Base-by-base conservation (phyloP, 2,888 invertebrate species). In the Metellina segmentata region DNA sequence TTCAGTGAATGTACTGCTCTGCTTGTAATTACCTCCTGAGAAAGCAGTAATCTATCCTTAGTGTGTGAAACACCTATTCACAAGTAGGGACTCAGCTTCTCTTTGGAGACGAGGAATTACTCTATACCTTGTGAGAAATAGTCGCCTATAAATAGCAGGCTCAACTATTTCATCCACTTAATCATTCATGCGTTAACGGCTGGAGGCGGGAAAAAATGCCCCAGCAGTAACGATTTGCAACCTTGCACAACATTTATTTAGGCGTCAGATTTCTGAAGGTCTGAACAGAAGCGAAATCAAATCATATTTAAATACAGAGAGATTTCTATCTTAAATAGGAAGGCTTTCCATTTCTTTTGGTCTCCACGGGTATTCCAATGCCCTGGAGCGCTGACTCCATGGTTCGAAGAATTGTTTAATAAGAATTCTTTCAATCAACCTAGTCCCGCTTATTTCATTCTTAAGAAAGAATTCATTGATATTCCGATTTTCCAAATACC, bases 171-270 rank as follows among this genome's bases (percentile, higher is more conserved):
- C 75, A 75, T 69, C 51, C 48, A 52, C 77, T 86, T 81, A 81
- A 88, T 88, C 81, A 90, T 90, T 90, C 90, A 81, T 75, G 85
- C 86, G 85, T 81, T 86, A 86, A 90, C 81, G 61, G 75, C 69
- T 69, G 52, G 53, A 52, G 77, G 81, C 70, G 48, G 69, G 74
- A 52, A 81, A 81, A 81, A 85, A 83, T 34, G 49, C 19, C 48
- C 34, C 51, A 61, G 69, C 69, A 48, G 77, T 78, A 85, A 90
- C 86, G 86, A 90, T 86, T 90, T 70, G 74, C 70, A 75, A 52
- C 81, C 75, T 69, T 90, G 86, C 81, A 79, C 72, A 90, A 81
- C 81, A 75, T 69, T 90, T 86, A 61, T 86, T 90, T 90, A 81
- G 69, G 81, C 70, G 85, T 81, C 69, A 81, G 85, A 90, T 74